Evolutionary conservation across 64 coral and sea anemone species (phyloP).

Genomic region (Pocillopora damicornis): DNA sequence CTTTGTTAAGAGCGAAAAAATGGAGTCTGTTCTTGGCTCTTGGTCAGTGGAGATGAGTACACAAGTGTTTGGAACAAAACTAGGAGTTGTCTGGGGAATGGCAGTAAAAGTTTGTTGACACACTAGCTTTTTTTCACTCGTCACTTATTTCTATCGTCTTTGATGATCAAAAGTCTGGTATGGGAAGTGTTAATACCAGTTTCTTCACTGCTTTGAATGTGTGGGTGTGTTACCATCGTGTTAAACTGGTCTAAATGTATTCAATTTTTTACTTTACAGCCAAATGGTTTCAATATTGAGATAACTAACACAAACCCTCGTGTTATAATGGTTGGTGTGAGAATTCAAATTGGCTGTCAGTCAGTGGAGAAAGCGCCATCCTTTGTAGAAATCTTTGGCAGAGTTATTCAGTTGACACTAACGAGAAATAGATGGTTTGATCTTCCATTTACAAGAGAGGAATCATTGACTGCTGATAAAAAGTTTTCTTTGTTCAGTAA

Average conservation of each 20-base stretch:
- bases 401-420: constrained; percentile 73
- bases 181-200: too few species aligned
- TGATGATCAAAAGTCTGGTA: too few species aligned
- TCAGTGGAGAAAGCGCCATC: constrained; percentile 85
- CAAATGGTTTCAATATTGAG: constrained; percentile 89
- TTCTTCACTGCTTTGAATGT: too few species aligned
- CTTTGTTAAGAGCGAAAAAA: too few species aligned
- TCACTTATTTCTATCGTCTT: too few species aligned
- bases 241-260: background rate
- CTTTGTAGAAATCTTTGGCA: constrained; percentile 94
- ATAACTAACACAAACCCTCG: constrained; percentile 89
- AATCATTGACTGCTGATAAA: constrained; percentile 87
- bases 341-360: constrained; percentile 92
- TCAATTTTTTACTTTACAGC: constrained; percentile 32
- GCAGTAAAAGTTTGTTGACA: too few species aligned
- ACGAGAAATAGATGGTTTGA: constrained; percentile 99
- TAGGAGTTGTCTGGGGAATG: too few species aligned
- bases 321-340: constrained; percentile 83
- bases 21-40: too few species aligned
- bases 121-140: too few species aligned
- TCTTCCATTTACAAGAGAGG: constrained; percentile 91
- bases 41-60: too few species aligned
- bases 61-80: too few species aligned
- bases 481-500: constrained; percentile 88
- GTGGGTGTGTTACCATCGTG: too few species aligned